Evolutionary conservation across 23 tunicate genomes (phyloP).

Genomic region (Ciona savignyi): DNA sequence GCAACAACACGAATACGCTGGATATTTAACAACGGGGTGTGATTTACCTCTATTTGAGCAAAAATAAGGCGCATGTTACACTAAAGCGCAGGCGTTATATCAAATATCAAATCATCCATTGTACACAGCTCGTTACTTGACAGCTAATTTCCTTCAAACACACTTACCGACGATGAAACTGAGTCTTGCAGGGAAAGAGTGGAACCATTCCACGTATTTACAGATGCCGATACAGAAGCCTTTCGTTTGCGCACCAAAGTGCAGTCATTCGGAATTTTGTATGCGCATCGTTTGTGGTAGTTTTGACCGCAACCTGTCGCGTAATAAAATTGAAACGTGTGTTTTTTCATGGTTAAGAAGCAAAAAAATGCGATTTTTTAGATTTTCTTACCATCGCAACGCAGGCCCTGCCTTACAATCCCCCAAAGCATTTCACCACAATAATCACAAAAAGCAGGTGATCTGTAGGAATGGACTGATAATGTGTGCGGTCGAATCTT

Average conservation of each 20-base stretch:
- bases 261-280: conserved; percentile 97
- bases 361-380: no score
- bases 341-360: no score
- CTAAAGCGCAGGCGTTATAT: no score
- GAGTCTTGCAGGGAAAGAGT: conserved; percentile 40
- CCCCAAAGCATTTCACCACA: conserved; percentile 99
- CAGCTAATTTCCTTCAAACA: neutral
- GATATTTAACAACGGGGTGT: no score
- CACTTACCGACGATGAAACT: conserved; percentile 17
- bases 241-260: conserved; percentile 71
- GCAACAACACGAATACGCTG: no score
- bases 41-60: no score
- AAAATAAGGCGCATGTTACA: no score
- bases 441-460: conserved; percentile 96
- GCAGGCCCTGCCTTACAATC: conserved; percentile 88
- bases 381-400: conserved; percentile 67
- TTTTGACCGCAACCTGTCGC: conserved; percentile 93
- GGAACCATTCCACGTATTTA: conserved; percentile 2
- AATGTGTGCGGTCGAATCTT: conserved; percentile 86
- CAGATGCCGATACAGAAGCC: conserved; percentile 28
- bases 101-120: no score
- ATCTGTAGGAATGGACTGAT: conserved; percentile 83
- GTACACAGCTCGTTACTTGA: no score
- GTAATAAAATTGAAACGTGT: no score
- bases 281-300: conserved; percentile 96